Percentiles rank a stretch among this genome's conserved stretches.
Evolutionary conservation across 2,888 invertebrate genomes (phyloP).

Genomic region (Orthonevra nobilis): DNA sequence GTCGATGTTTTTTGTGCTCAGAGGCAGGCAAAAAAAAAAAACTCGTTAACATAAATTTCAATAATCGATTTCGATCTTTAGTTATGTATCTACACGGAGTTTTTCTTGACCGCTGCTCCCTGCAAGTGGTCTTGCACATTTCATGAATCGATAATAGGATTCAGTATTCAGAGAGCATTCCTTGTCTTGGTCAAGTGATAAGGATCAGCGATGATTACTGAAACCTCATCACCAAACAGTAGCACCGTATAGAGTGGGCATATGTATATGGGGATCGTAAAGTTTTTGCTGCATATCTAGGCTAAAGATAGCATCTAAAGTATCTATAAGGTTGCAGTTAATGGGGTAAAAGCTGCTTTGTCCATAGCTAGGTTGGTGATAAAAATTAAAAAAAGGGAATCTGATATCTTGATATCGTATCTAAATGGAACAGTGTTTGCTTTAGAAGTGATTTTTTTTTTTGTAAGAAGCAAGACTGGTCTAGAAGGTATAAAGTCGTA

Average conservation of each 20-base stretch:
- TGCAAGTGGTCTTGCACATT: not conserved
- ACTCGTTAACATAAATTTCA: conserved; percentile 69
- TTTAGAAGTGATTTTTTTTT: conserved; percentile 29
- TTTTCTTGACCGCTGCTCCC: conserved; percentile 1
- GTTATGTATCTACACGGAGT: conserved; percentile 29
- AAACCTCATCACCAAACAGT: conserved; percentile 38
- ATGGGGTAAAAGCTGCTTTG: conserved; percentile 11
- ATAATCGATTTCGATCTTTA: conserved; percentile 66
- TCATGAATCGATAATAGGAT: conserved; percentile 33
- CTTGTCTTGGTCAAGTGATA: conserved; percentile 47
- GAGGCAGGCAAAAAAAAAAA: conserved; percentile 20
- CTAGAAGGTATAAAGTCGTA: too few species aligned
- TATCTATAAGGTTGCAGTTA: conserved; percentile 42
- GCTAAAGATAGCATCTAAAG: conserved; percentile 48
- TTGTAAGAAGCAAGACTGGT: too few species aligned
- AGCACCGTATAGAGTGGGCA: conserved; percentile 1
- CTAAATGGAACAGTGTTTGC: conserved; percentile 45
- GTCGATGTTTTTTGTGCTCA: not conserved
- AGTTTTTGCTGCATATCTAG: conserved; percentile 33
- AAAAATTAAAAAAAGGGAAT: too few species aligned
- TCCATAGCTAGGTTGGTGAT: too few species aligned
- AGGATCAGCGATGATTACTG: conserved; percentile 54
- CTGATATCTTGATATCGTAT: conserved; percentile 5
- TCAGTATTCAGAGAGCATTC: conserved; percentile 30
- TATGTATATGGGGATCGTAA: conserved; percentile 12